These are phyloP conservation scores for Apomyelois bistriatella DNA, from an alignment of 2,888 invertebrate species.

Conservation along the genomic window DNA sequence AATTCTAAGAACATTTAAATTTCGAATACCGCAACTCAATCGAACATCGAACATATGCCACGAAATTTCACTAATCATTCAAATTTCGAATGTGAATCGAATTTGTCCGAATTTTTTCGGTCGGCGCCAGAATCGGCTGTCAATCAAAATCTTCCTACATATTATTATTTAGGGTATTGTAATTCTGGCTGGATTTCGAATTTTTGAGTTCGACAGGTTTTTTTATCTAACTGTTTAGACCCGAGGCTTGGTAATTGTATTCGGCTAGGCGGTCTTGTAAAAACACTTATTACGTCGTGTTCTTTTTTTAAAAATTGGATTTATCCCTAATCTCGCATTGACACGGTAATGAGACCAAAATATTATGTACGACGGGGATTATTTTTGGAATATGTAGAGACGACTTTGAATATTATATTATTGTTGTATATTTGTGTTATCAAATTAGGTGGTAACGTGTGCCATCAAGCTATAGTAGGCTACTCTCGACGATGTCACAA, in stretches of 20 bases:
- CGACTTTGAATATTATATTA: not conserved
- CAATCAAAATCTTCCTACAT: conserved; percentile 63
- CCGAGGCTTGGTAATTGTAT: conserved; percentile 60
- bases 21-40: conserved; percentile 34
- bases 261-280: conserved; percentile 53
- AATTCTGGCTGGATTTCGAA: conserved; percentile 38
- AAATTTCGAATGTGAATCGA: conserved; percentile 49
- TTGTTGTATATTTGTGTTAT: not conserved
- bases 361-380: conserved; percentile 54
- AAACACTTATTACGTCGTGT: conserved; percentile 54
- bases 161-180: conserved; percentile 64
- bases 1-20: conserved; percentile 17
- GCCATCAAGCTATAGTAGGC: no score
- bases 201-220: conserved; percentile 50
- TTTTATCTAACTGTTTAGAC: conserved; percentile 51
- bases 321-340: conserved; percentile 79
- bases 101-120: conserved; percentile 38
- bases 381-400: conserved; percentile 39
- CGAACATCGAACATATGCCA: conserved; percentile 71
- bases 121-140: conserved; percentile 41
- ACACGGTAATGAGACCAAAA: conserved; percentile 77
- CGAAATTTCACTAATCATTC: conserved; percentile 74
- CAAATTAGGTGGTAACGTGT: no score
- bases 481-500: no score
- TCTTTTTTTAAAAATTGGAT: conserved; percentile 62